Conservation (phyloP, 2,797 vertebrate genomes). For the Rousettus madagascariensis region DNA sequence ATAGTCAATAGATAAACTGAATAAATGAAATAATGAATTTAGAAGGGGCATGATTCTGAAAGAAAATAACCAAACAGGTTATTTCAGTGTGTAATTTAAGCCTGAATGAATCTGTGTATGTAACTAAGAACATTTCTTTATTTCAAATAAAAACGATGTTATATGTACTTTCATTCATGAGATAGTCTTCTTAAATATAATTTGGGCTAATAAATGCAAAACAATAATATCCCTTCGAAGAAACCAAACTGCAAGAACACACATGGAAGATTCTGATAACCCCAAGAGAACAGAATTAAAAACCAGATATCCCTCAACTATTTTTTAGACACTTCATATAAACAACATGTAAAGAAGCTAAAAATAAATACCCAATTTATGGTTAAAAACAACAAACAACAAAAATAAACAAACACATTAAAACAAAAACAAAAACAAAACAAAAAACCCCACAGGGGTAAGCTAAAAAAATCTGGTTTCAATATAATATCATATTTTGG, state of each 20-base stretch:
- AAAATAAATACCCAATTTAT: background rate
- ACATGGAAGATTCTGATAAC: constrained; percentile 28
- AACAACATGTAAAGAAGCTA: constrained; percentile 19
- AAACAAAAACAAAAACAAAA: background rate
- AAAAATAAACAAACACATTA: background rate
- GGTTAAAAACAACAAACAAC: no score
- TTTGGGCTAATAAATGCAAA: constrained; percentile 30
- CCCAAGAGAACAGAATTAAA: background rate
- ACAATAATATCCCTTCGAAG: constrained; percentile 14
- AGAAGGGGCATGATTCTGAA: background rate
- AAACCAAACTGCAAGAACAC: constrained; percentile 11
- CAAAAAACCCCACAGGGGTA: background rate
- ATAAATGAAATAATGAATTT: constrained; percentile 25
- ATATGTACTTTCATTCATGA: background rate
- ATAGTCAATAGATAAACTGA: background rate
- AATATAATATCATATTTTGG: background rate
- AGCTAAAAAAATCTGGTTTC: constrained; percentile 1
- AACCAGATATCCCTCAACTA: background rate
- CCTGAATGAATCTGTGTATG: background rate
- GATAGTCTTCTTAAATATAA: background rate
- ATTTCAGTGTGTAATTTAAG: background rate
- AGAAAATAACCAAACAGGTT: constrained; percentile 3
- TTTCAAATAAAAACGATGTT: constrained; percentile 11
- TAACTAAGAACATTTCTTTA: constrained; percentile 28
- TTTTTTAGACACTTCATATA: constrained; percentile 36